phyloP scores from a whole-genome alignment of 2,113 vertebrate genomes.

The Corythornis madagascariensis region DNA sequence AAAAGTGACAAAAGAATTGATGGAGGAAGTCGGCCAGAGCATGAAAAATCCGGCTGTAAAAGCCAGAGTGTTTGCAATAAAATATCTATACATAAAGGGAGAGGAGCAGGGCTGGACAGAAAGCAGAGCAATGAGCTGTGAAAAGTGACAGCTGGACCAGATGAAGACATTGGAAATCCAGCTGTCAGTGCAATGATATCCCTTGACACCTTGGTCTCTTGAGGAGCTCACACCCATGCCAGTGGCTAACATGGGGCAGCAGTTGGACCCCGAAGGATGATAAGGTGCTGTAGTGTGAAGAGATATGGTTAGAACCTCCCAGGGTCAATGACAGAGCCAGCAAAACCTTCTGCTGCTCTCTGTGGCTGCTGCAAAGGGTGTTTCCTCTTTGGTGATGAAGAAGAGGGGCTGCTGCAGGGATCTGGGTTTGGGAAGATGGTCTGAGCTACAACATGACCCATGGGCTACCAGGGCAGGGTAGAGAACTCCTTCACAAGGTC shows the following conservation, averaged over 20 bases:
- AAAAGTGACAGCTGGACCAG: background rate
- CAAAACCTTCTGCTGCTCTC: background rate
- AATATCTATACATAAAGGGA: conserved; percentile 46
- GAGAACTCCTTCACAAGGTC: background rate
- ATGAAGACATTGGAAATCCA: conserved; percentile 5
- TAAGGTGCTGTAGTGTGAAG: background rate
- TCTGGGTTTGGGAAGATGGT: background rate
- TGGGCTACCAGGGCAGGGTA: background rate
- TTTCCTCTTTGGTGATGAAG: background rate
- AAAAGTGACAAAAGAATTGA: conserved; percentile 58
- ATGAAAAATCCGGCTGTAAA: conserved; percentile 50
- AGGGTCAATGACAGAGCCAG: background rate
- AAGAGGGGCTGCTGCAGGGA: background rate
- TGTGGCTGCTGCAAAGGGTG: background rate
- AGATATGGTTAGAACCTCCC: background rate
- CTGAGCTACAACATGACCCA: background rate
- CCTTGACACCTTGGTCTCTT: background rate
- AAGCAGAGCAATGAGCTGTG: conserved; percentile 40
- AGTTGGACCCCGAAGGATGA: background rate
- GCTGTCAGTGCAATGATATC: background rate
- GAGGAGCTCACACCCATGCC: accelerated
- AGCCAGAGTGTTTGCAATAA: conserved; percentile 57
- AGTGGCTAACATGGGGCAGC: background rate
- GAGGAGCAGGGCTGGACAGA: background rate
- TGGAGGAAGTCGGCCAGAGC: conserved; percentile 1